Evolutionary conservation across 2,888 invertebrate species (phyloP), one percentile per base, ranked within the genome.

Genomic region (Eupithecia pulchellata): DNA sequence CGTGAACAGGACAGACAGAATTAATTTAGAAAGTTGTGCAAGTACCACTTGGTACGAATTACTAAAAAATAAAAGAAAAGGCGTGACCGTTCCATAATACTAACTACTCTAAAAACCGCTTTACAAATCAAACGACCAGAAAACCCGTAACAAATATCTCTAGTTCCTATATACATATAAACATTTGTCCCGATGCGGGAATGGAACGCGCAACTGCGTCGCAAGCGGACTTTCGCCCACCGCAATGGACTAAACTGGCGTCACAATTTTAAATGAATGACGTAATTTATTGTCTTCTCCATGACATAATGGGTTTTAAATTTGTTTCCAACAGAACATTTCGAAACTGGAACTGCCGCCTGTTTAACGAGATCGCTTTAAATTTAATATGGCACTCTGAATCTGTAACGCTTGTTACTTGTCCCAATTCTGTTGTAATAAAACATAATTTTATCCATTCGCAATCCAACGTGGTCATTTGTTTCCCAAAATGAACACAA

Each of bases 291-390:
- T 76, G 72, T 70, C 67, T 74, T 72, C 66, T 61, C 68, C 63
- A 67, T 71, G 72, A 66, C 67, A 32, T 78, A 77, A 76, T 78
- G 76, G 73, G 69, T 68, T 78, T 78, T 78, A 74, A 75, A 75
- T 73, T 68, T 65, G 73, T 55, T 61, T 68, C 47, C 61, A 32
- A 30, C 68, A 47, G 71, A 65, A 71, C 73, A 74, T 74, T 76
- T 52, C 58, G 58, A 60, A 72, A 58, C 64, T 55, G 66, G 29
- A 66, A 68, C 69, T 47, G 20, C 61, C 29, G 61, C 32, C 34
- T 64, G 25, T 65, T 57, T 71, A 64, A 68, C 36, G 61, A 32
- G n/a, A 34, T 32, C n/a, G 34, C 36, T 61, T 34, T 25, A 25
- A 60, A 34, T 34, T 32, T n/a, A 61, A 34, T 61, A 25, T 13